A percentile compares a stretch with the other conserved stretches of the same genome.
Conservation (phyloP, 2,113 vertebrate genomes). For the Pterocles orientalis region DNA sequence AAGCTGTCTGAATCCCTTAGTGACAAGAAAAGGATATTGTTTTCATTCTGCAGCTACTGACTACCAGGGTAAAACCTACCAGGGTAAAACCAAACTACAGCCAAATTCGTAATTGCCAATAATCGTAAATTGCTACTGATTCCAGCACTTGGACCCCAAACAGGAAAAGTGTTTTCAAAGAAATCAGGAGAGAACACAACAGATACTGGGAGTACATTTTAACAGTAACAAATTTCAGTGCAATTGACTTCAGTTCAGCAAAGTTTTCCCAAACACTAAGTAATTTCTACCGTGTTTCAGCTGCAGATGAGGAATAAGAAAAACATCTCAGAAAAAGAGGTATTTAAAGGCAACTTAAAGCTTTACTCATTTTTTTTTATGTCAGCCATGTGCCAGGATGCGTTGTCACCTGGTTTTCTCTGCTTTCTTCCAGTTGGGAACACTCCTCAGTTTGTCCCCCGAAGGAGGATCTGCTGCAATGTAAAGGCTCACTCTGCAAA, state of each 20-base stretch:
- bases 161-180: not conserved
- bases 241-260: not conserved
- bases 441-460: not conserved
- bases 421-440: not conserved
- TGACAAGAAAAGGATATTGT: not conserved
- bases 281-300: not conserved
- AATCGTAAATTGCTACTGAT: not conserved
- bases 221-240: not conserved
- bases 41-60: not conserved
- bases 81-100: not conserved
- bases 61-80: not conserved
- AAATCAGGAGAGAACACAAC: not conserved
- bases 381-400: not conserved
- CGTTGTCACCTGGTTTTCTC: not conserved
- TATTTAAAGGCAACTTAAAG: not conserved
- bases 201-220: not conserved
- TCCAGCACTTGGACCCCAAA: not conserved
- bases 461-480: not conserved
- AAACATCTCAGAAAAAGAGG: not conserved
- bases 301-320: not conserved
- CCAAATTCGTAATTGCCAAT: not conserved
- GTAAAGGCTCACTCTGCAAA: not conserved
- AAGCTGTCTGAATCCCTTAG: not conserved
- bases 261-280: not conserved
- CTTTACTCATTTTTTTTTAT: not conserved